Base-by-base conservation (phyloP, 2,113 vertebrate species). In the Macrotus californicus region DNA sequence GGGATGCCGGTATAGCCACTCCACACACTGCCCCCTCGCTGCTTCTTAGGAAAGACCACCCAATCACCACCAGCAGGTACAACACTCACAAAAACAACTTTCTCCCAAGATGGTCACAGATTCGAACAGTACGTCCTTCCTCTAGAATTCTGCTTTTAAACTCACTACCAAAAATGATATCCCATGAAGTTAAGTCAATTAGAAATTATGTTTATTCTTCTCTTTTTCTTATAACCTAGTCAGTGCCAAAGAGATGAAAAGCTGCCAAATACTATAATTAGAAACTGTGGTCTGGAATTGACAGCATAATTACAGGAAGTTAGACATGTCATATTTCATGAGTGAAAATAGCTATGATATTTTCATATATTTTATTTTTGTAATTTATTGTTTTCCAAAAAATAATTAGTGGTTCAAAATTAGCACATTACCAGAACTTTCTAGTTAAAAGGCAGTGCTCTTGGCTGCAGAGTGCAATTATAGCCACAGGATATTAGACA, bases 291-390 rank as follows among this genome's bases (percentile, higher is more conserved):
- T 64, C 18, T 54, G 24, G 22, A 83, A 66, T 12, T 77, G 77
- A 56, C 69, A 84, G 43, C n/a, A 59, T 93, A 83, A 96, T 94
- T 95, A 94, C 10, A 94, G 66, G 8, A 96, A 85, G 50, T 83
- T 72, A 91, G 73, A 92, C 24, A 93, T 91, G 83, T 95, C 87
- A 95, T 56, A 97, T 84, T 96, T 94, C 21, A 92, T 93, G 79
- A 96, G 41, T 48, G 29, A 64, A 64, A 64, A 31, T 64, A 64
- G 15, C 26, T 64, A 64, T 61, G 22, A 31, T 64, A 31, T 64
- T 64, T 64, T 13, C 61, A 88, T 50, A 67, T 4, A 41, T 31
- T 82, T 96, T 52, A 77, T 81, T 93, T 87, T 79, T 82, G 1
- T 76, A 46, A 79, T 61, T 93, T 89, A 46, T 12, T 94, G 1